phyloP scores from a whole-genome alignment of 2,113 vertebrate genomes.

The Phaethornis superciliosus region DNA sequence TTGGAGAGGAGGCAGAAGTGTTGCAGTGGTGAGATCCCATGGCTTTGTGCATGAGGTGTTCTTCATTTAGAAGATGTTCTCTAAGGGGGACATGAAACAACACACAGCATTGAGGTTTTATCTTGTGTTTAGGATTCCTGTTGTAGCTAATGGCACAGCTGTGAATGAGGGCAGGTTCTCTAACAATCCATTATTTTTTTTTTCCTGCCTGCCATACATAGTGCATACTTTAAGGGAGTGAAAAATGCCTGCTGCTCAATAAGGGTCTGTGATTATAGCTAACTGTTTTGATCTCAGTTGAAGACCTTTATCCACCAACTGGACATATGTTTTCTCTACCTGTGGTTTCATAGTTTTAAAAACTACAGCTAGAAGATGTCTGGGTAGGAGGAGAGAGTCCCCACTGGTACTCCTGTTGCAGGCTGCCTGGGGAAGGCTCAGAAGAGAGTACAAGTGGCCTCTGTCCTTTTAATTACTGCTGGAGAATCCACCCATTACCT shows the following conservation, averaged over 20 bases:
- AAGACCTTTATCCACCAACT: slow-evolving; percentile 11
- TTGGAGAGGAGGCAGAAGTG: not conserved
- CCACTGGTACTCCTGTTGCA: not conserved
- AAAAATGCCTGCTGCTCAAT: slow-evolving; percentile 29
- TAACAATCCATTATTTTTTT: not conserved
- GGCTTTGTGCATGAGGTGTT: not conserved
- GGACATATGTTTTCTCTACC: slow-evolving; percentile 4
- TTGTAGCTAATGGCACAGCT: not conserved
- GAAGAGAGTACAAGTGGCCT: not conserved
- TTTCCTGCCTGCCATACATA: not conserved
- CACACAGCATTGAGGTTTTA: not conserved
- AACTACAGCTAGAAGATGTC: not conserved
- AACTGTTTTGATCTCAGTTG: slow-evolving; percentile 39
- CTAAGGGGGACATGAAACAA: not conserved
- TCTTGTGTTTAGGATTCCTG: not conserved
- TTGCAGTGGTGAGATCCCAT: not conserved
- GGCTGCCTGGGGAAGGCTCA: not conserved
- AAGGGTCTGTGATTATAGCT: not conserved
- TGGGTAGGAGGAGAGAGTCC: not conserved
- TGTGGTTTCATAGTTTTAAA: not conserved
- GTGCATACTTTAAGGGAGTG: not conserved
- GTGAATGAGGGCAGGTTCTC: not conserved
- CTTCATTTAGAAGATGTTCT: not conserved
- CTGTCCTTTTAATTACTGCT: slow-evolving; percentile 28
- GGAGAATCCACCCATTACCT: slow-evolving; percentile 2